Conservation (phyloP, 2,113 vertebrate species). For the Paratilapia polleni region DNA sequence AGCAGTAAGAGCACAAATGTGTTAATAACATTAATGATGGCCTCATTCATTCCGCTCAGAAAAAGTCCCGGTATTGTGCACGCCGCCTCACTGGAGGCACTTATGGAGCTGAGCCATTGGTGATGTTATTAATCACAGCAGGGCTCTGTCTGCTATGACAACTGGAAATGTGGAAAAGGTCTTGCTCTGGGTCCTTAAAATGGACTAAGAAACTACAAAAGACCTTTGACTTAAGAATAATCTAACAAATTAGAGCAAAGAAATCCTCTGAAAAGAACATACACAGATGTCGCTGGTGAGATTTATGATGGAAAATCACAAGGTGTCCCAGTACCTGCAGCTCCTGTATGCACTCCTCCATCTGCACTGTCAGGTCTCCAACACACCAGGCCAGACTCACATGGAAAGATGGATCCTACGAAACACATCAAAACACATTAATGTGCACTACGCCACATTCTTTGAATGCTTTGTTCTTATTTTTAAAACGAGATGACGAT, state of each 20-base stretch:
- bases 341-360: slow-evolving; percentile 80
- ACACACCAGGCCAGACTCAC: slow-evolving; percentile 95
- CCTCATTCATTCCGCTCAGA: neutral
- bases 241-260: neutral
- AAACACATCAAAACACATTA: neutral
- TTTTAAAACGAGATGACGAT: no score
- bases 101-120: neutral
- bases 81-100: no score
- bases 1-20: neutral
- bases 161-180: neutral
- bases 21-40: neutral
- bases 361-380: slow-evolving; percentile 79
- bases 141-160: neutral
- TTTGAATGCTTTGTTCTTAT: neutral
- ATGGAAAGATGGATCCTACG: slow-evolving; percentile 92
- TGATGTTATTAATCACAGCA: neutral
- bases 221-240: neutral
- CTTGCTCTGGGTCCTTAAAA: neutral
- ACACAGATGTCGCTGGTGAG: neutral
- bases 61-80: no score
- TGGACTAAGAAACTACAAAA: neutral
- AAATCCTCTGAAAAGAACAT: neutral
- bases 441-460: no score
- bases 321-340: slow-evolving; percentile 84
- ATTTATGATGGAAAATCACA: neutral